Evolutionary conservation across 2,113 vertebrate genomes (phyloP), one percentile per base, ranked within the genome.

Genomic region (Tyrannus savana): DNA sequence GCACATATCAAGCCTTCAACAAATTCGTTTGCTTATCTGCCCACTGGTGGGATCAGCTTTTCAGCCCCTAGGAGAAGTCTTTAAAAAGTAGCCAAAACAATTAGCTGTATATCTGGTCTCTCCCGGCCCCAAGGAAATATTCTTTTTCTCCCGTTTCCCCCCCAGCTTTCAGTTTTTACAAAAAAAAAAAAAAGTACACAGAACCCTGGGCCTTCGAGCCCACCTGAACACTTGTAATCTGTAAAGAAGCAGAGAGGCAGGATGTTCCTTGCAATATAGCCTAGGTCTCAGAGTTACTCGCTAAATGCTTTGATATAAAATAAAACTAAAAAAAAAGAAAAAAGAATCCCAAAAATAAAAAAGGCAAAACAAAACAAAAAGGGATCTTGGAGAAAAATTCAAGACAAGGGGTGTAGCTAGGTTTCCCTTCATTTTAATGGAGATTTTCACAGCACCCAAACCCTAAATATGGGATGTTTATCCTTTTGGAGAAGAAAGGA

Each of bases 31-130:
- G 12, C 62, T 68, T 93, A 75, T 90, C 60, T 92, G 41, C 37
- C 53, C 3, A 6, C 53, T 58, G 37, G 77, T 93, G 89, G 56
- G 68, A 96, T 94, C 56, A 50, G 49, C 33, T 94, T 96, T 68
- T 76, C 39, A 72, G 35, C 9, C 27, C 28, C 44, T 35, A 33
- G 25, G 42, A 95, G 28, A 91, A 81, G 23, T 68, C 89, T 92
- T 58, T 68, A 49, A 89, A 75, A 95, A 79, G 64, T 76, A 84
- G 71, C 84, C 58, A 84, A 91, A 93, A 94, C 58, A 89, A 93
- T 95, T 89, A 89, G 44, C 69, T 76, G 19, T 69, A 19, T 73
- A 89, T 76, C 66, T 89, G 72, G 89, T 68, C 58, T 73, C 41
- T 84, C 73, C 68, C 58, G n/a, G 27, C 41, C 77, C 73, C 28